Conservation (phyloP, 2,888 invertebrate species). For the Drosophila anomalata region DNA sequence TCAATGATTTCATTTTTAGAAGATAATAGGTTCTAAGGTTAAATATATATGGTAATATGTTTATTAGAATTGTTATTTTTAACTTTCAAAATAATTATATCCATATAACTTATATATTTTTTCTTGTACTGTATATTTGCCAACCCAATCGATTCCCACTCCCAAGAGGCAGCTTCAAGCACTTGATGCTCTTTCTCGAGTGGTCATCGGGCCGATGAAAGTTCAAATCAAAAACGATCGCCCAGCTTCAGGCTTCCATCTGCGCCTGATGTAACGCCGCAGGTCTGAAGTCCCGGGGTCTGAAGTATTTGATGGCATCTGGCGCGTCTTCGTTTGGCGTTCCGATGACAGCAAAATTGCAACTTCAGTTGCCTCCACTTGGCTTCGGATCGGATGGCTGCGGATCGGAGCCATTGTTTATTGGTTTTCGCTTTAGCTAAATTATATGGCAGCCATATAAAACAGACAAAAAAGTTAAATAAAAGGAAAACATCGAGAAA, state of each 20-base stretch:
- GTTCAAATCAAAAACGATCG: slow-evolving; percentile 60
- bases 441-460: slow-evolving; percentile 62
- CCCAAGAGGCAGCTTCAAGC: slow-evolving; percentile 30
- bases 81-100: too few relatives aligned
- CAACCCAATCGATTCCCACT: slow-evolving; percentile 14
- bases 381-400: slow-evolving; percentile 8
- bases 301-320: slow-evolving; percentile 77
- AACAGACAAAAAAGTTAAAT: slow-evolving; percentile 5
- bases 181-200: slow-evolving; percentile 63
- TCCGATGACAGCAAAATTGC: slow-evolving; percentile 75
- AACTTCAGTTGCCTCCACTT: slow-evolving; percentile 67
- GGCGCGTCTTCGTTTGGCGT: slow-evolving; percentile 58
- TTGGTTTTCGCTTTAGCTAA: slow-evolving; percentile 68
- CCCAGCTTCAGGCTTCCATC: slow-evolving; percentile 28
- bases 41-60: too few relatives aligned
- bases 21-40: too few relatives aligned
- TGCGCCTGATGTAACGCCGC: slow-evolving; percentile 43
- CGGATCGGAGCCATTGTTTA: slow-evolving; percentile 62
- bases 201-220: slow-evolving; percentile 61
- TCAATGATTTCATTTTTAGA: too few relatives aligned
- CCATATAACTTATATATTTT: not conserved
- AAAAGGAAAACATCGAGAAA: slow-evolving; percentile 60
- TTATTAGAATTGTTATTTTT: too few relatives aligned
- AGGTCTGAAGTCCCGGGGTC: slow-evolving; percentile 2
- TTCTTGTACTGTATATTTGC: not conserved